Conservation (phyloP, 1,140 invertebrate genomes). For the Periplaneta americana region DNA sequence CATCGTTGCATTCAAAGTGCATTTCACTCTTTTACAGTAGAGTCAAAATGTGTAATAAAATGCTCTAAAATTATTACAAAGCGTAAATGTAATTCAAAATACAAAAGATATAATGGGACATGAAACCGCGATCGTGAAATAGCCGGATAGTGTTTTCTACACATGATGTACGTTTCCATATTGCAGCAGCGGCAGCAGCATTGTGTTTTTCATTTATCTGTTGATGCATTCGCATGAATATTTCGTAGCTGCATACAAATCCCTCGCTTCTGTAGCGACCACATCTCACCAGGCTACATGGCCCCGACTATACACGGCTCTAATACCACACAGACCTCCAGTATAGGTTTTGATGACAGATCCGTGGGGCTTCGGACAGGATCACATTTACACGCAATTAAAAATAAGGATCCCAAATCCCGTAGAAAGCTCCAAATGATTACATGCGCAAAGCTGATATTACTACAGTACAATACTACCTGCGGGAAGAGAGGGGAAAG, state of each 20-base stretch:
- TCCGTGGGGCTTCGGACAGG: neutral
- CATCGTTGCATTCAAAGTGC: too few relatives aligned
- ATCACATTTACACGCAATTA: slow-evolving; percentile 20
- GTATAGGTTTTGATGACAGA: slow-evolving; percentile 10
- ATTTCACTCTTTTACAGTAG: too few relatives aligned
- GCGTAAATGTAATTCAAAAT: too few relatives aligned
- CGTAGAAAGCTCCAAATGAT: slow-evolving; percentile 8
- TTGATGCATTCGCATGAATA: neutral
- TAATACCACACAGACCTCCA: neutral
- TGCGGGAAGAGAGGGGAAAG: neutral
- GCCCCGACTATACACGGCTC: neutral
- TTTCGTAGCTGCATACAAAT: neutral
- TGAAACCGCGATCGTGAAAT: too few relatives aligned
- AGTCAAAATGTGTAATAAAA: too few relatives aligned
- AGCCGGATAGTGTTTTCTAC: too few relatives aligned
- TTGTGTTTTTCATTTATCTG: neutral
- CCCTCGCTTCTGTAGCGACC: neutral
- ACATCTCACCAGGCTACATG: neutral
- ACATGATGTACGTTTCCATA: too few relatives aligned
- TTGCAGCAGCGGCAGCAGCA: too few relatives aligned
- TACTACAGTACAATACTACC: neutral
- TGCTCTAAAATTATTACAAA: too few relatives aligned
- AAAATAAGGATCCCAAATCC: slow-evolving; percentile 19
- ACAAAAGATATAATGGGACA: too few relatives aligned
- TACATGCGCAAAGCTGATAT: slow-evolving; percentile 5